Evolutionary conservation across 2,113 vertebrate species (phyloP).

Genomic region (Pluvialis apricaria): DNA sequence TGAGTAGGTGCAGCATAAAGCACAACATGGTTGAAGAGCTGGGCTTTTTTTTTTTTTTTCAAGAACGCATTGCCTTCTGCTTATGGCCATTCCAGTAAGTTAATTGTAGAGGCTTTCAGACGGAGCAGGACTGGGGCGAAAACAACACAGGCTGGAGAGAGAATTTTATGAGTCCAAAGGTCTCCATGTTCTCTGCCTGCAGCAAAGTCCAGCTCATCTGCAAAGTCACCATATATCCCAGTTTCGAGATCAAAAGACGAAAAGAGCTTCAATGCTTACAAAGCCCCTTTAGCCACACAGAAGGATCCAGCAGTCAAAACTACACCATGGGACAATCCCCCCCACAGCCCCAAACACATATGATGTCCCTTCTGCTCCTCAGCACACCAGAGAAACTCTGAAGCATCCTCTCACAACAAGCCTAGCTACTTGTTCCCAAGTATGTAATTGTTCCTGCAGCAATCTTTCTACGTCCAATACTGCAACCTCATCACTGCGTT

Average conservation of each 20-base stretch:
- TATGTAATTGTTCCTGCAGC: neutral
- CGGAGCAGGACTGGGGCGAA: neutral
- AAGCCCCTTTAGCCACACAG: neutral
- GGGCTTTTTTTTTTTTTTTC: neutral
- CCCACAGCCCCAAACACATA: neutral
- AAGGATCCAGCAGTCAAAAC: neutral
- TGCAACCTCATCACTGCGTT: neutral
- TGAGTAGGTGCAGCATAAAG: neutral
- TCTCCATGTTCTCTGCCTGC: neutral
- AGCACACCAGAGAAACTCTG: neutral
- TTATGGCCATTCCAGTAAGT: neutral
- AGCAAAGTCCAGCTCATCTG: neutral
- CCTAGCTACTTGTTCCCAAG: neutral
- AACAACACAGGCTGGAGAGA: neutral
- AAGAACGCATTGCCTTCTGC: fast-evolving
- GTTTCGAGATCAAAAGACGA: neutral
- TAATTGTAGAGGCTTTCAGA: neutral
- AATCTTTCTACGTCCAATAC: neutral
- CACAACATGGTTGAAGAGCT: fast-evolving
- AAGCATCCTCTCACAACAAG: neutral
- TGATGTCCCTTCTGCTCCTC: neutral
- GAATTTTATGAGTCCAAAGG: neutral
- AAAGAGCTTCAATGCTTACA: neutral
- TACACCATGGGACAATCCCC: neutral
- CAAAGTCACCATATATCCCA: neutral